Evolutionary conservation across 1,140 invertebrate species (phyloP).

Genomic region (Tetraneura akinire): DNA sequence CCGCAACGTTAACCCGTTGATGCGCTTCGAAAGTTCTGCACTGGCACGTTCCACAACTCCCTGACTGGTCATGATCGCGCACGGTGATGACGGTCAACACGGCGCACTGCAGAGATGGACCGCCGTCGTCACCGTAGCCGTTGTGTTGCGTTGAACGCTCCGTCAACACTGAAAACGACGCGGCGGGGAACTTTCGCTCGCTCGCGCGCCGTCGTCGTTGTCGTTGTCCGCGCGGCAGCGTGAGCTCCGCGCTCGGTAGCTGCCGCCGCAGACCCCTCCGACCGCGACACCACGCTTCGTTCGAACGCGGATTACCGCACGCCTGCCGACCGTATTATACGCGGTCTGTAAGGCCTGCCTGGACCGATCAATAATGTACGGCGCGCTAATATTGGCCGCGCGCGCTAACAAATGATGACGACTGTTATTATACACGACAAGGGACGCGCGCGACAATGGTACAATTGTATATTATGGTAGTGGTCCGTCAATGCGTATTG

Average conservation of each 20-base stretch:
- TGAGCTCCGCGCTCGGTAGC: conserved; percentile 4
- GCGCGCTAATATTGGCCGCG: conserved; percentile 4
- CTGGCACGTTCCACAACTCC: conserved; percentile 85
- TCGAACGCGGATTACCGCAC: conserved; percentile 6
- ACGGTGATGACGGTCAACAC: background rate
- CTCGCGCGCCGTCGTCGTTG: background rate
- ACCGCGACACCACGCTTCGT: background rate
- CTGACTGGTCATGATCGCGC: conserved; percentile 67
- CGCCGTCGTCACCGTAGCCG: background rate
- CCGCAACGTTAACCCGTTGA: conserved; percentile 78
- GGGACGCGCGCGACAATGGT: background rate
- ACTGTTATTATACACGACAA: background rate
- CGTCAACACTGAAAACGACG: conserved; percentile 49
- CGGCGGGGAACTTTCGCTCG: conserved; percentile 30
- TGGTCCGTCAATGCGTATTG: no score
- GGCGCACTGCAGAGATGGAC: background rate
- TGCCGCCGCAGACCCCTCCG: conserved; percentile 11
- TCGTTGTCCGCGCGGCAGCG: conserved; percentile 32
- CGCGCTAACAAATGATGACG: conserved; percentile 22
- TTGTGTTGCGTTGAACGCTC: conserved; percentile 25
- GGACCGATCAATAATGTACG: conserved; percentile 49
- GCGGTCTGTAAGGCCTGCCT: background rate
- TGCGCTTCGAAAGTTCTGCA: conserved; percentile 81
- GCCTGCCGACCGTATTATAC: background rate
- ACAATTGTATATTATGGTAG: no score